Base-by-base conservation (phyloP, 2,113 vertebrate species). In the Fregetta grallaria region DNA sequence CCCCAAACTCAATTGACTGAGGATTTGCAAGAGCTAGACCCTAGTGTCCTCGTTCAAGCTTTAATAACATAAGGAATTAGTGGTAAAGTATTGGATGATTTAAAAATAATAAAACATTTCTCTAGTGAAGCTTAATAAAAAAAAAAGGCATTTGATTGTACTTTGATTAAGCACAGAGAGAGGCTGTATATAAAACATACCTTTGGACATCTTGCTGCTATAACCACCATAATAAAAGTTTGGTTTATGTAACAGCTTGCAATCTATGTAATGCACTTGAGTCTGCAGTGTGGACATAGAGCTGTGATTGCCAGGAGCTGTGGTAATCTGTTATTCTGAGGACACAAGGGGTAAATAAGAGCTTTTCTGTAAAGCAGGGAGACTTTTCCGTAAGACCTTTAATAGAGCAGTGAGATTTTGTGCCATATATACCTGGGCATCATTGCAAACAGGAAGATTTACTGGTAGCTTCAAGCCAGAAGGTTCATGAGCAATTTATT, bases 401-500 rank as follows among this genome's bases (percentile, higher is more conserved):
- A 93, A 95, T 85, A 86, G 73, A 88, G 58, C 74, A 45, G 63
- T n/a, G 83, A 90, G 83, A 55, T 81, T 93, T 88, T 92, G 61
- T 91, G 80, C 79, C 73, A 16, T 61, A 47, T 95, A 78, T 95
- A 92, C 91, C 94, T 93, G 94, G 72, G 88, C 71, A 91, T 92
- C 86, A 56, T 47, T 74, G 68, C 82, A 84, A 96, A 94, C 72
- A 75, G 71, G 45, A 82, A 94, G 89, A 93, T 94, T 94, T 95
- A 92, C 86, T 78, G 74, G 61, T 72, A 79, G 61, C 90, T 96
- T 93, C 76, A 78, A 96, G 86, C 45, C 65, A 91, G 90, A 90
- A 87, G 82, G 83, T 73, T 91, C 90, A 85, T 50, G 12, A 96
- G 65, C 93, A 92, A 92, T 96, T 96, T 94, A 84, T 76, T 96